These are phyloP conservation scores for Sciurus carolinensis DNA, from an alignment of 2,797 vertebrate species.

Conservation along the genomic window DNA sequence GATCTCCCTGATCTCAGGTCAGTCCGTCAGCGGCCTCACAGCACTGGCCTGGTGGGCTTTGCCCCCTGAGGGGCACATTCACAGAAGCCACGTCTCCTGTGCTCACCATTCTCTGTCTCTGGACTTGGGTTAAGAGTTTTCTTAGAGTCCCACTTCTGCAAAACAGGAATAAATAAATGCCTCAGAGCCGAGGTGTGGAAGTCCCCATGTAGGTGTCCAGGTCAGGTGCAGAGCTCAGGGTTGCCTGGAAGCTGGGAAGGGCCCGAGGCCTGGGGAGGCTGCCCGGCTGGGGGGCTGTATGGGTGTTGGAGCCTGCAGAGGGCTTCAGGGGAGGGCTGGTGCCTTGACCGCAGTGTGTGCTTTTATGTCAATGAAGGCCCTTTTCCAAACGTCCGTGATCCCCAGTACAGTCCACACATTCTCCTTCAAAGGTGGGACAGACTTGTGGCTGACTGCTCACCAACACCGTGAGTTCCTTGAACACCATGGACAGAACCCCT, in stretches of 20 bases:
- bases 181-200: background rate
- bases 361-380: background rate
- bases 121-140: background rate
- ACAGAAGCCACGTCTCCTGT: background rate
- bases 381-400: background rate
- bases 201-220: background rate
- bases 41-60: background rate
- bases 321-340: too few relatives aligned
- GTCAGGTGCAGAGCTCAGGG: background rate
- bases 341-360: background rate
- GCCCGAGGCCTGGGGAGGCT: background rate
- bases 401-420: background rate
- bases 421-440: background rate
- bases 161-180: too few relatives aligned
- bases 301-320: too few relatives aligned
- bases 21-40: background rate
- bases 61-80: background rate
- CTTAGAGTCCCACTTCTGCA: background rate
- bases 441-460: background rate
- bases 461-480: background rate
- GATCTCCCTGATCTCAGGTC: background rate
- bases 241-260: too few relatives aligned
- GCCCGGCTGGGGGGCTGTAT: too few relatives aligned
- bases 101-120: background rate
- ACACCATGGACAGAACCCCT: background rate